These are phyloP conservation scores for Anoura caudifer DNA, from an alignment of 2,113 vertebrate genomes.

Conservation along the genomic window DNA sequence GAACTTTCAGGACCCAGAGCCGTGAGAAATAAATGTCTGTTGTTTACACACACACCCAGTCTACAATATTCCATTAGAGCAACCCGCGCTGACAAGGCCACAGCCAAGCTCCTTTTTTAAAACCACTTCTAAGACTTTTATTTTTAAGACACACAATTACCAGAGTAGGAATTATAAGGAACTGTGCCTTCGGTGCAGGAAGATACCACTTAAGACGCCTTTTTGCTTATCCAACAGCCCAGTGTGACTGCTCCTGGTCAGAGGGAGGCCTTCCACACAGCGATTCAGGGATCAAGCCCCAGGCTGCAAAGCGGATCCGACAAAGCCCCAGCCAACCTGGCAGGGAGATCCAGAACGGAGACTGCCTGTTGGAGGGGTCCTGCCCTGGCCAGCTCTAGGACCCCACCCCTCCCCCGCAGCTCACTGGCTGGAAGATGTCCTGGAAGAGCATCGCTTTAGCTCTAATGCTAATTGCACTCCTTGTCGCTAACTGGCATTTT, in stretches of 20 bases:
- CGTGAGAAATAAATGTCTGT: neutral
- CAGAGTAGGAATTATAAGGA: neutral
- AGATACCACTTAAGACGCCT: neutral
- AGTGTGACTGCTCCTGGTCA: neutral
- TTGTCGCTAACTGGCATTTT: neutral
- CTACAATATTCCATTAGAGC: neutral
- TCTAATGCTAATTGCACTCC: neutral
- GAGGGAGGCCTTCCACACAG: neutral
- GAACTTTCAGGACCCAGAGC: neutral
- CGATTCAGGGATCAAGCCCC: neutral
- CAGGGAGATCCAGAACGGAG: neutral
- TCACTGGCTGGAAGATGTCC: neutral
- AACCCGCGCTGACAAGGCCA: neutral
- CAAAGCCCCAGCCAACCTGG: neutral
- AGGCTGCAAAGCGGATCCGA: neutral
- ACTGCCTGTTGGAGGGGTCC: neutral
- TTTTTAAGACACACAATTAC: neutral
- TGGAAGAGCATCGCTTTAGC: fast-evolving
- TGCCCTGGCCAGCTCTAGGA: fast-evolving
- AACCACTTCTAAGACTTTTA: neutral
- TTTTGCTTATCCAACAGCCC: neutral
- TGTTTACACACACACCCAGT: neutral
- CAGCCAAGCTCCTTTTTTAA: neutral
- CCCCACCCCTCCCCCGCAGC: fast-evolving
- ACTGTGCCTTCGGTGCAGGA: neutral